A percentile compares a stretch with the other conserved stretches of the same genome.
Conservation (phyloP, 2,888 invertebrate species). For the Xestia rhomboidea region DNA sequence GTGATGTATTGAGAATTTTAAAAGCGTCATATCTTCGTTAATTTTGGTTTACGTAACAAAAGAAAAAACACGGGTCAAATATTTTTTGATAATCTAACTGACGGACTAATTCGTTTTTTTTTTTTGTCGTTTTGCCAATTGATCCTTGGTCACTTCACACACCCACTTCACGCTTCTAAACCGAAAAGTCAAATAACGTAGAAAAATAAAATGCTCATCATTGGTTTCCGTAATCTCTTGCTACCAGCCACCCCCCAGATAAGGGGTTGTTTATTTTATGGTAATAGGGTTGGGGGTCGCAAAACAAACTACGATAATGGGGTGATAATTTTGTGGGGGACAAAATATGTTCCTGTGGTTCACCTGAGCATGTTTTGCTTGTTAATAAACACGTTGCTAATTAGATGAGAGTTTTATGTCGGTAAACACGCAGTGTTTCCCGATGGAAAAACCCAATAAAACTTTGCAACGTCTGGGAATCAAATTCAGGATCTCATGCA, state of each 20-base stretch:
- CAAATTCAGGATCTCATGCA: background rate
- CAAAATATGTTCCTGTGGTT: slow-evolving; percentile 28
- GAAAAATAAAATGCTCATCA: slow-evolving; percentile 1
- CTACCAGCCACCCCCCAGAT: slow-evolving; percentile 23
- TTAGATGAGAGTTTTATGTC: background rate
- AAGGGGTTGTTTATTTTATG: slow-evolving; percentile 60
- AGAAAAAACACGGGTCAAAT: too few species aligned
- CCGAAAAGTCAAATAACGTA: background rate
- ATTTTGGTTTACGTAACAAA: too few species aligned
- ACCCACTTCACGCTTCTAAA: background rate
- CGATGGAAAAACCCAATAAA: background rate
- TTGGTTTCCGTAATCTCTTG: slow-evolving; percentile 25
- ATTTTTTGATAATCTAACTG: too few species aligned
- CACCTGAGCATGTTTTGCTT: slow-evolving; percentile 24
- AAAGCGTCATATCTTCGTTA: too few species aligned
- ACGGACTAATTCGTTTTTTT: too few species aligned
- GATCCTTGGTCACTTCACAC: too few species aligned
- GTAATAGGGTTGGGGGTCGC: slow-evolving; percentile 40
- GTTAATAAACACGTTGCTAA: slow-evolving; percentile 2
- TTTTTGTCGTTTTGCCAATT: too few species aligned
- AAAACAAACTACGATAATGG: slow-evolving; percentile 52
- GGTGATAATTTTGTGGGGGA: slow-evolving; percentile 39
- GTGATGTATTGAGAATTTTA: too few species aligned
- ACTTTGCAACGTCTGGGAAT: background rate
- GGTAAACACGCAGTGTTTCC: background rate